Evolutionary conservation across 2,113 vertebrate species (phyloP).

Genomic region (Chaenogobius annularis): DNA sequence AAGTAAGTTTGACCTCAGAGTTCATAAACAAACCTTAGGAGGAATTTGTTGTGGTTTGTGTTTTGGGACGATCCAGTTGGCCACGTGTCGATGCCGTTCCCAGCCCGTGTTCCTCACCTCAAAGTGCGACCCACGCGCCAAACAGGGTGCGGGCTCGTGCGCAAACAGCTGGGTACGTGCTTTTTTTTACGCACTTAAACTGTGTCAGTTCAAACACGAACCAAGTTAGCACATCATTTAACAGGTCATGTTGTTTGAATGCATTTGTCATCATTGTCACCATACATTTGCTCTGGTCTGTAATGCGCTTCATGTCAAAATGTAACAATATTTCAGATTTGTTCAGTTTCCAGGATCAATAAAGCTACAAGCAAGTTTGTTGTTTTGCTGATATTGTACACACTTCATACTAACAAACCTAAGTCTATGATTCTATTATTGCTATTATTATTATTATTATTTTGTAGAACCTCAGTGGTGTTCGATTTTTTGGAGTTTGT

Average conservation of each 20-base stretch:
- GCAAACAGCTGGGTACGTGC: neutral
- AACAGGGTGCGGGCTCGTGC: slow-evolving; percentile 27
- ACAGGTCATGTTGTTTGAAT: neutral
- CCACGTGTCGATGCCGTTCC: slow-evolving; percentile 30
- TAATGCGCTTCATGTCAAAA: neutral
- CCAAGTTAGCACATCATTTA: neutral
- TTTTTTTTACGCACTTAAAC: neutral
- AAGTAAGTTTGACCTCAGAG: neutral
- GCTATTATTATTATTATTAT: neutral
- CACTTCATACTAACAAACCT: no score
- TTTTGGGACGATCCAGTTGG: neutral
- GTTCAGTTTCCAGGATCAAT: no score
- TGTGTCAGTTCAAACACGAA: neutral
- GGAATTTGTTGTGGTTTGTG: no score
- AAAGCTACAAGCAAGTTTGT: no score
- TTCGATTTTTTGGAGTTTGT: neutral
- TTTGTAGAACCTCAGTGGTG: neutral
- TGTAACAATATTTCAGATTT: no score
- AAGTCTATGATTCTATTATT: neutral
- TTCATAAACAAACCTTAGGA: neutral
- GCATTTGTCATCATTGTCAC: neutral
- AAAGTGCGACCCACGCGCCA: slow-evolving; percentile 46
- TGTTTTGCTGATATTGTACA: no score
- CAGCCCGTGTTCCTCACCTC: slow-evolving; percentile 19
- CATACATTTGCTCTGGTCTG: neutral